These are phyloP conservation scores for Wasmannia auropunctata DNA, from an alignment of 1,140 invertebrate genomes.

Conservation along the genomic window DNA sequence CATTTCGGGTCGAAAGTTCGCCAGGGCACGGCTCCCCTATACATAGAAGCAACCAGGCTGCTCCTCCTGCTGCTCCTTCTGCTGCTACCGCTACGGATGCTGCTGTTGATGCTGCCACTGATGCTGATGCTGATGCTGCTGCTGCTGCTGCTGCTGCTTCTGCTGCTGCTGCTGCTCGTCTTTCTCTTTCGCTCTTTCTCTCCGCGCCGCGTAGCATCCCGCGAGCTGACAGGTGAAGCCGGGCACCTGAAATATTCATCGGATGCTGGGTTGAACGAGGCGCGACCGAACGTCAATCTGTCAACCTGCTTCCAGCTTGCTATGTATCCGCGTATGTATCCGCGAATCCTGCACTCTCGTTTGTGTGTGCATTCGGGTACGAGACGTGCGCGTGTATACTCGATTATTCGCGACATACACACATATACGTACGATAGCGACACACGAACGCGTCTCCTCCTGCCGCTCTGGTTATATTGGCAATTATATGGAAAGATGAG, in stretches of 20 bases:
- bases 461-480: constrained; percentile 33
- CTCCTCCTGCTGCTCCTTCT: not conserved
- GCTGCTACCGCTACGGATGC: constrained; percentile 7
- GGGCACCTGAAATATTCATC: constrained; percentile 74
- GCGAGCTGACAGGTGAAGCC: constrained; percentile 73
- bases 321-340: constrained; percentile 6
- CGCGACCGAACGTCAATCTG: constrained; percentile 75
- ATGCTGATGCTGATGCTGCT: not conserved
- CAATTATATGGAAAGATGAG: constrained; percentile 54
- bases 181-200: constrained; percentile 50
- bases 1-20: constrained; percentile 75
- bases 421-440: not conserved
- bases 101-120: not conserved
- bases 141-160: not conserved
- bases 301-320: constrained; percentile 68
- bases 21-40: constrained; percentile 63
- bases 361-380: not conserved
- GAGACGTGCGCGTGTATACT: not conserved
- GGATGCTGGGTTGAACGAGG: constrained; percentile 68
- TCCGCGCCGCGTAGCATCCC: constrained; percentile 49
- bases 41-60: constrained; percentile 39
- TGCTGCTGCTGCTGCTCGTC: not conserved
- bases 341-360: constrained; percentile 6
- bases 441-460: not conserved
- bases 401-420: constrained; percentile 26